Percentiles rank a stretch among this genome's conserved stretches.
Conservation (phyloP, 2,888 invertebrate species). For the Taphrorychus bicolor region DNA sequence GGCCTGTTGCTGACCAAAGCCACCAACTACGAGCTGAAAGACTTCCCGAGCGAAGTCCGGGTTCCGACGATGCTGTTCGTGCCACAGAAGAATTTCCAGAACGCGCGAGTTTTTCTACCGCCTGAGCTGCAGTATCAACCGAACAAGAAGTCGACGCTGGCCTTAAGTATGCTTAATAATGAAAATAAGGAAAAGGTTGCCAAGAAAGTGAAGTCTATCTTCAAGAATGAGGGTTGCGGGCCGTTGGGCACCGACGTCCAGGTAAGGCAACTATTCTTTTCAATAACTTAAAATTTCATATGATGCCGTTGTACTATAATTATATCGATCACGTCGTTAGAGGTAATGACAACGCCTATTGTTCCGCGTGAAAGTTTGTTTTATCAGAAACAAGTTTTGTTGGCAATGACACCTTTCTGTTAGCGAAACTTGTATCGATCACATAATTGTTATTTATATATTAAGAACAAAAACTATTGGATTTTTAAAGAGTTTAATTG, state of each 20-base stretch:
- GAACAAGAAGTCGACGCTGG: slow-evolving; percentile 58
- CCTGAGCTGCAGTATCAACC: slow-evolving; percentile 73
- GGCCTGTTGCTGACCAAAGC: slow-evolving; percentile 89
- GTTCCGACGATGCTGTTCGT: slow-evolving; percentile 92
- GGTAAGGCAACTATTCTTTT: slow-evolving; percentile 55
- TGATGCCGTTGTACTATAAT: background rate
- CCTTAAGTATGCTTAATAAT: slow-evolving; percentile 58
- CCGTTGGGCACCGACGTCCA: slow-evolving; percentile 68
- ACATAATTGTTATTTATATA: too few relatives aligned
- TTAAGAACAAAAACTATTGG: too few relatives aligned
- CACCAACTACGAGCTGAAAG: slow-evolving; percentile 86
- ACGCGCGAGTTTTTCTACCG: slow-evolving; percentile 82
- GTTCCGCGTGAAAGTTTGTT: too few relatives aligned
- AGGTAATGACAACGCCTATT: too few relatives aligned
- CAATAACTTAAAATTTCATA: too few relatives aligned
- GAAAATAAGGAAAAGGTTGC: slow-evolving; percentile 57
- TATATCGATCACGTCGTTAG: too few relatives aligned
- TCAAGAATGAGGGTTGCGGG: slow-evolving; percentile 64
- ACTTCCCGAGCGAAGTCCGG: slow-evolving; percentile 84
- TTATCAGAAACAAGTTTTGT: too few relatives aligned
- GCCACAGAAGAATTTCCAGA: slow-evolving; percentile 76
- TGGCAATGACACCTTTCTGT: too few relatives aligned
- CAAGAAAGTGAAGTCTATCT: slow-evolving; percentile 58
- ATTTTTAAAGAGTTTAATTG: too few relatives aligned
- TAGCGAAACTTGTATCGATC: too few relatives aligned